Evolutionary conservation across 2,888 invertebrate genomes (phyloP).

Genomic region (Uloborus plumipes): DNA sequence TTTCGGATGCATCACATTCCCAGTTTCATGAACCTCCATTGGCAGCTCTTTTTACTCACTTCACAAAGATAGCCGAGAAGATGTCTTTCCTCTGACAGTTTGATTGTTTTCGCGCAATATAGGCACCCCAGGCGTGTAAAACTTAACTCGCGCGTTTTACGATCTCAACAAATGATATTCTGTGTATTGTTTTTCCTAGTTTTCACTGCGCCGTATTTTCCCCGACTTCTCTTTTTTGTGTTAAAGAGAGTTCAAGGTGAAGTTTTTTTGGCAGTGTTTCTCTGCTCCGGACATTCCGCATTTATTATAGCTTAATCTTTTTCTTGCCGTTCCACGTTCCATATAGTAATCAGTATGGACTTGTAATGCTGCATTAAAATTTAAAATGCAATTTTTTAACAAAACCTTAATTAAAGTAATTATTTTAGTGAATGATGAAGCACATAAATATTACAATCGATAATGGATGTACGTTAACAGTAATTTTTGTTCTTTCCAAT

Average conservation of each 20-base stretch:
- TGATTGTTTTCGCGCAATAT: conserved; percentile 47
- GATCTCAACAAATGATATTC: conserved; percentile 55
- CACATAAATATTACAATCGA: too few relatives aligned
- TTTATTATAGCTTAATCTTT: neutral
- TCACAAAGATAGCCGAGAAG: conserved; percentile 11
- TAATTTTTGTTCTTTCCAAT: too few relatives aligned
- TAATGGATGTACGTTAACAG: too few relatives aligned
- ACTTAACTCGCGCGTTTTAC: conserved; percentile 34
- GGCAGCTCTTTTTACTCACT: conserved; percentile 12
- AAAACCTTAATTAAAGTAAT: too few relatives aligned
- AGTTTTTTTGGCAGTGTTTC: too few relatives aligned
- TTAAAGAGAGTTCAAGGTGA: too few relatives aligned
- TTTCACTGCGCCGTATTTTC: neutral
- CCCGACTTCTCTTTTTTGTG: too few relatives aligned
- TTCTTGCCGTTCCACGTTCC: neutral
- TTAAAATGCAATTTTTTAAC: too few relatives aligned
- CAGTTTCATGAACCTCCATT: conserved; percentile 22
- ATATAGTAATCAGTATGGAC: too few relatives aligned
- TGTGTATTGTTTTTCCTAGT: conserved; percentile 45
- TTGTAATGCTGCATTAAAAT: too few relatives aligned
- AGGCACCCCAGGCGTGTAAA: conserved; percentile 35
- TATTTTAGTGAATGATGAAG: too few relatives aligned
- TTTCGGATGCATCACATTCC: conserved; percentile 10
- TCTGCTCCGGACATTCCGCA: neutral
- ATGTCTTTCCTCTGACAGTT: conserved; percentile 36